A percentile compares a stretch with the other conserved stretches of the same genome.
Conservation (phyloP, 2,113 vertebrate species). For the Chamaetylas fuelleborni region DNA sequence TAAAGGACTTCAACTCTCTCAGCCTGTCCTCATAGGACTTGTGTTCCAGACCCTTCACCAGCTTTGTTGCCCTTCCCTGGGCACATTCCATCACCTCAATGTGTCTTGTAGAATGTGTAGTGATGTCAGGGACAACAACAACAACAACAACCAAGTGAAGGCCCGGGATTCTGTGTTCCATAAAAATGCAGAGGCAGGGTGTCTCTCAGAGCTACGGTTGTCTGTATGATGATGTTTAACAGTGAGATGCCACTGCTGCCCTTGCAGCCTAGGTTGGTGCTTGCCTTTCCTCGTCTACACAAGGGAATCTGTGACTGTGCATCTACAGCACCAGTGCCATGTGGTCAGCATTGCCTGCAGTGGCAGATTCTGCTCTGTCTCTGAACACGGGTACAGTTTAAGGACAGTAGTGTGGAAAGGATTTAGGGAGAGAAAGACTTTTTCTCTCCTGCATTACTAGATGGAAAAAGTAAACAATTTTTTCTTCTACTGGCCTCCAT, state of each 20-base stretch:
- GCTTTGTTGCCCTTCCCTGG: background rate
- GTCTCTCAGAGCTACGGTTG: background rate
- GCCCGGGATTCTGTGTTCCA: fast-evolving
- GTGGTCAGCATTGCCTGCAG: background rate
- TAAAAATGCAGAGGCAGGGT: background rate
- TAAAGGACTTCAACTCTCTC: background rate
- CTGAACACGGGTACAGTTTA: background rate
- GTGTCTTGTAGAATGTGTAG: background rate
- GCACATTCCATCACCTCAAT: background rate
- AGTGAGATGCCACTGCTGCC: background rate
- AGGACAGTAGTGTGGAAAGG: background rate
- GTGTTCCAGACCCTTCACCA: background rate
- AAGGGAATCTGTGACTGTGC: no score
- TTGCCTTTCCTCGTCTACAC: background rate
- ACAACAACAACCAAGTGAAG: background rate
- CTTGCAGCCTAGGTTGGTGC: background rate
- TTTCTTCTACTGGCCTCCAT: background rate
- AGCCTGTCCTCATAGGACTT: background rate
- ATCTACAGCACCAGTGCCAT: background rate
- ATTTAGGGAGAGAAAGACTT: background rate
- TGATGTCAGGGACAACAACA: background rate
- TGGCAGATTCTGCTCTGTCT: background rate
- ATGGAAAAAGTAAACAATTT: background rate
- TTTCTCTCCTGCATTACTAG: background rate
- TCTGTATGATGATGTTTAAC: background rate